Conservation (phyloP, 2,888 invertebrate genomes). For the Heteromyza rotundicornis region DNA sequence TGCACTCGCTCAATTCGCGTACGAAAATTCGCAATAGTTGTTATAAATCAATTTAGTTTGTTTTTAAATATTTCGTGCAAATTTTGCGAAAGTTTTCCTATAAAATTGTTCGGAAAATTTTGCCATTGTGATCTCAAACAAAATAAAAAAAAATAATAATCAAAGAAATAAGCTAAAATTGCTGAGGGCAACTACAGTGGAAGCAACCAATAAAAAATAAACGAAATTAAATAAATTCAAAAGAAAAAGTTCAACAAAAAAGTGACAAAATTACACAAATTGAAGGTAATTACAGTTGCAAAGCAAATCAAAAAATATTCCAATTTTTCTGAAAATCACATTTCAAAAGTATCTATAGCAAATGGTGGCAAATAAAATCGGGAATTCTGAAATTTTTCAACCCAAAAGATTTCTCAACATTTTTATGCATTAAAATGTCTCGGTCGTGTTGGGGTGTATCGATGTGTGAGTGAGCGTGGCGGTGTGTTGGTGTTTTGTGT, state of each 20-base stretch:
- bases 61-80: conserved; percentile 22
- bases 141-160: neutral
- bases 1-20: too few species aligned
- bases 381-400: neutral
- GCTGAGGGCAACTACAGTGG: too few species aligned
- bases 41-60: conserved; percentile 15
- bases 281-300: too few species aligned
- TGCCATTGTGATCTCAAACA: neutral
- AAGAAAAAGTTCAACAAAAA: conserved; percentile 10
- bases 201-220: too few species aligned
- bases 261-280: conserved; percentile 33
- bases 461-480: conserved; percentile 10
- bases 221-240: conserved; percentile 8
- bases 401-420: conserved; percentile 29
- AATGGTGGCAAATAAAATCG: neutral
- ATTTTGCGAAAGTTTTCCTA: too few species aligned
- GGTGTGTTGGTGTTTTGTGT: conserved; percentile 6
- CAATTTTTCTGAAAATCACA: conserved; percentile 17
- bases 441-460: conserved; percentile 22
- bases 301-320: conserved; percentile 28
- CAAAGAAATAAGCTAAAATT: neutral
- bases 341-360: conserved; percentile 11
- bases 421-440: conserved; percentile 34
- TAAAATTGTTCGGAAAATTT: too few species aligned
- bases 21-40: neutral